Percentiles rank a stretch among this genome's conserved stretches.
These are phyloP conservation scores for Liolophura sinensis DNA, from an alignment of 1,140 invertebrate species.

Conservation along the genomic window DNA sequence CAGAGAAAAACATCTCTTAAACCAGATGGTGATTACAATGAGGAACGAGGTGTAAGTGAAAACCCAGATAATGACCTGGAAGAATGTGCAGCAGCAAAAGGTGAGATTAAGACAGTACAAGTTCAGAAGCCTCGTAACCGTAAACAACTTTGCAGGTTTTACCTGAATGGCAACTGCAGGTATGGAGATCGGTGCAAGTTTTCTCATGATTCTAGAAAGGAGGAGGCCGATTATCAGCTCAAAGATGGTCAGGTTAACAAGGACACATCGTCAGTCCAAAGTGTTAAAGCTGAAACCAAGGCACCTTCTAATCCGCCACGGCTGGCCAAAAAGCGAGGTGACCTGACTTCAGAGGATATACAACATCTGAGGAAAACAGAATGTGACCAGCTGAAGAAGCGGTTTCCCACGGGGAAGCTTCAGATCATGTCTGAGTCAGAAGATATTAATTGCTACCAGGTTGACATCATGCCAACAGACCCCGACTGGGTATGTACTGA, in stretches of 20 bases:
- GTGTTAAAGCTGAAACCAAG: too few relatives aligned
- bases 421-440: conserved; percentile 18
- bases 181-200: conserved; percentile 33
- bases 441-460: conserved; percentile 20
- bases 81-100: background rate
- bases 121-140: background rate
- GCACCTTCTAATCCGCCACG: too few relatives aligned
- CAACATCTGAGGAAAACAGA: conserved; percentile 32
- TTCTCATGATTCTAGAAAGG: conserved; percentile 15
- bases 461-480: conserved; percentile 38
- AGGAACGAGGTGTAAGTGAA: too few relatives aligned
- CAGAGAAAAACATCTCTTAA: too few relatives aligned
- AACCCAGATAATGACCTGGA: too few relatives aligned
- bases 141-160: conserved; percentile 23
- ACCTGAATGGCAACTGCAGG: conserved; percentile 26
- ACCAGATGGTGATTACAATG: too few relatives aligned
- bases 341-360: conserved; percentile 15
- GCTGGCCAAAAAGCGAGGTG: too few relatives aligned
- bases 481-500: conserved; percentile 44
- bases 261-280: background rate
- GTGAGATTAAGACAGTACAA: background rate
- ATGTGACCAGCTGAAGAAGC: conserved; percentile 32
- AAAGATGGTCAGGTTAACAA: conserved; percentile 1
- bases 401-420: conserved; percentile 32
- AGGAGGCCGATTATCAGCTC: background rate